Percentiles rank a stretch among this genome's conserved stretches.
phyloP scores from a whole-genome alignment of 2,888 invertebrate species.

The Clanis bilineata region DNA sequence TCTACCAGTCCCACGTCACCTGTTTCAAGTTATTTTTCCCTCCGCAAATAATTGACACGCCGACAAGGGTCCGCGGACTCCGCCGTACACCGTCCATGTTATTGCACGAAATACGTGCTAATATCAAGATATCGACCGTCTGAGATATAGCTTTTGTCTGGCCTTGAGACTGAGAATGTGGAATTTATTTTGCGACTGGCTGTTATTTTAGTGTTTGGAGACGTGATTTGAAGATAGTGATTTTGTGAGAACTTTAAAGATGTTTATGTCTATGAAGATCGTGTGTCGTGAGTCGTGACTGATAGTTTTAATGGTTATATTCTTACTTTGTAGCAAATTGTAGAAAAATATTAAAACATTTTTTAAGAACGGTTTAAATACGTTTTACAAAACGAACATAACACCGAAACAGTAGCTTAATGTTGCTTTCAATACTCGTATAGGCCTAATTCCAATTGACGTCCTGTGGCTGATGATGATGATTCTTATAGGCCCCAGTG shows the following conservation, averaged over 20 bases:
- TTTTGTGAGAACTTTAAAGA: neutral
- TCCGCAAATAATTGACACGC: conserved; percentile 64
- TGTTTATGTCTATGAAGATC: neutral
- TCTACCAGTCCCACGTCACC: conserved; percentile 46
- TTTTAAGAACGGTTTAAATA: too few species aligned
- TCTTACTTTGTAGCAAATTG: too few species aligned
- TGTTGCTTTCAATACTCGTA: too few species aligned
- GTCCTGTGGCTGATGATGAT: too few species aligned
- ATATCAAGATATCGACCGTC: conserved; percentile 42
- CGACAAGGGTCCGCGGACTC: conserved; percentile 57
- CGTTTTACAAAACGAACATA: too few species aligned
- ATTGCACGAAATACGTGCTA: conserved; percentile 25
- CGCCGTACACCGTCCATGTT: conserved; percentile 20
- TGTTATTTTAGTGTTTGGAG: neutral
- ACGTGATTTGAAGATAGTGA: neutral
- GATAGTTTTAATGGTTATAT: too few species aligned
- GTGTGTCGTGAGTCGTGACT: too few species aligned
- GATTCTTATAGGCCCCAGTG: too few species aligned
- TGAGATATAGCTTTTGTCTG: conserved; percentile 22
- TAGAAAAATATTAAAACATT: too few species aligned
- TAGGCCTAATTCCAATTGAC: too few species aligned
- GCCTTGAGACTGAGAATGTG: conserved; percentile 4
- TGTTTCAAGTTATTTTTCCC: conserved; percentile 36
- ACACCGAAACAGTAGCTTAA: too few species aligned
- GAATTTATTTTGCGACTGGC: neutral